phyloP scores from a whole-genome alignment of 1,140 invertebrate genomes.

The Patella vulgata region DNA sequence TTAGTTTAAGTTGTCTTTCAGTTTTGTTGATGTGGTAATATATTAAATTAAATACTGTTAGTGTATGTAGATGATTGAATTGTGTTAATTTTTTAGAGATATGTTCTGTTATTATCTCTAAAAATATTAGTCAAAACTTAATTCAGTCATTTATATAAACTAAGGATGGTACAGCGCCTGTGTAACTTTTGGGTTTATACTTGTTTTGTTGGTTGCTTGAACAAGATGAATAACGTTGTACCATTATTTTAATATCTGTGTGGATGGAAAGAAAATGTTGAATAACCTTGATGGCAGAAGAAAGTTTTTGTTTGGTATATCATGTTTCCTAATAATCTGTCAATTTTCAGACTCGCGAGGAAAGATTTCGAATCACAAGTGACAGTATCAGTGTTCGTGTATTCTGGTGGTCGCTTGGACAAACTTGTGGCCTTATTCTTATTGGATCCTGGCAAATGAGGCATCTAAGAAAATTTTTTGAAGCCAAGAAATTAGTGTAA shows the following conservation, averaged over 20 bases:
- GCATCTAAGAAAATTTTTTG: slow-evolving; percentile 98
- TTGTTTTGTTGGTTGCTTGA: background rate
- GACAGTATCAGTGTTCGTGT: slow-evolving; percentile 97
- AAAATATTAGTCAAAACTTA: background rate
- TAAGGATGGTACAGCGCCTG: no score
- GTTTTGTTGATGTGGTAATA: no score
- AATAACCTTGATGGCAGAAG: no score
- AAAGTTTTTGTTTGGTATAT: no score
- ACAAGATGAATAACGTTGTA: background rate
- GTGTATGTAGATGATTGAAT: no score
- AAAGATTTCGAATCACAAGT: slow-evolving; percentile 94
- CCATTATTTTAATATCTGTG: slow-evolving; percentile 1
- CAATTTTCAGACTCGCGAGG: slow-evolving; percentile 91
- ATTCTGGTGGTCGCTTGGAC: slow-evolving; percentile 95
- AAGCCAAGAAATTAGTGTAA: slow-evolving; percentile 97
- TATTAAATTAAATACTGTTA: no score
- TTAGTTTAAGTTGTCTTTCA: slow-evolving; percentile 92
- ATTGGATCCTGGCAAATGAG: slow-evolving; percentile 99
- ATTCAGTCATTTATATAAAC: background rate
- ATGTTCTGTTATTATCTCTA: background rate
- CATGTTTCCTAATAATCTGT: no score
- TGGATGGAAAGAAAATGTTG: background rate
- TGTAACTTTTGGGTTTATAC: no score
- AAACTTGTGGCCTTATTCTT: slow-evolving; percentile 84
- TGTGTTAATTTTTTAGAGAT: slow-evolving; percentile 1